Evolutionary conservation across 92 coral and sea anemone species (phyloP).

Genomic region (Micromussa lordhowensis): DNA sequence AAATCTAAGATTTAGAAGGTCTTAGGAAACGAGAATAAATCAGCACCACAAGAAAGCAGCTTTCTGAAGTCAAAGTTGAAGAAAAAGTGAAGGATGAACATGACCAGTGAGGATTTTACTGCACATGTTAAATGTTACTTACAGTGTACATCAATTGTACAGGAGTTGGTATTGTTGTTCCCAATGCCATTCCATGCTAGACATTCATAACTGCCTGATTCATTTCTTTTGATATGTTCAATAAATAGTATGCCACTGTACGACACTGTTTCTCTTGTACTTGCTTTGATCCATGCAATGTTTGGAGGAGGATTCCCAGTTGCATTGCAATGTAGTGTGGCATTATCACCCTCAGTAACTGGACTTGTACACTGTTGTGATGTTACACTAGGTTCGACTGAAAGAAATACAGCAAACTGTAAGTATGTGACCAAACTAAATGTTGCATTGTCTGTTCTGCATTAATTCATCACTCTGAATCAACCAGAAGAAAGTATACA

Average conservation of each 20-base stretch:
- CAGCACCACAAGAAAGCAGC: too few species aligned
- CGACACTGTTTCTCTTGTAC: not conserved
- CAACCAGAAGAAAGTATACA: too few species aligned
- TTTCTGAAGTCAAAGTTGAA: too few species aligned
- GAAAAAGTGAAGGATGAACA: too few species aligned
- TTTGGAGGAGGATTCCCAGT: constrained; percentile 10
- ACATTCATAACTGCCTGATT: constrained; percentile 7
- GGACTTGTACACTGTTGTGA: not conserved
- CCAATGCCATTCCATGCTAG: constrained; percentile 27
- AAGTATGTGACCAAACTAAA: not conserved
- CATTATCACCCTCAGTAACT: constrained; percentile 5
- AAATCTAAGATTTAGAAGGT: too few species aligned
- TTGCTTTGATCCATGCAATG: constrained; percentile 9
- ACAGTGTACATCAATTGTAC: constrained; percentile 16
- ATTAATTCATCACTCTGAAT: too few species aligned
- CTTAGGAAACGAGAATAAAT: too few species aligned
- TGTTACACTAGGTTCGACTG: not conserved
- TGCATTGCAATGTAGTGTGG: not conserved
- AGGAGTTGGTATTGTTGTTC: constrained; percentile 6
- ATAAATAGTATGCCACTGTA: not conserved
- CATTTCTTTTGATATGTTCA: not conserved
- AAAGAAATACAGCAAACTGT: not conserved
- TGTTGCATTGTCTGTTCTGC: too few species aligned
- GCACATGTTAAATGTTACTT: not conserved
- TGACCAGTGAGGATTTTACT: not conserved